These are phyloP conservation scores for Euura saliciscinereae DNA, from an alignment of 1,140 invertebrate species.

Conservation along the genomic window DNA sequence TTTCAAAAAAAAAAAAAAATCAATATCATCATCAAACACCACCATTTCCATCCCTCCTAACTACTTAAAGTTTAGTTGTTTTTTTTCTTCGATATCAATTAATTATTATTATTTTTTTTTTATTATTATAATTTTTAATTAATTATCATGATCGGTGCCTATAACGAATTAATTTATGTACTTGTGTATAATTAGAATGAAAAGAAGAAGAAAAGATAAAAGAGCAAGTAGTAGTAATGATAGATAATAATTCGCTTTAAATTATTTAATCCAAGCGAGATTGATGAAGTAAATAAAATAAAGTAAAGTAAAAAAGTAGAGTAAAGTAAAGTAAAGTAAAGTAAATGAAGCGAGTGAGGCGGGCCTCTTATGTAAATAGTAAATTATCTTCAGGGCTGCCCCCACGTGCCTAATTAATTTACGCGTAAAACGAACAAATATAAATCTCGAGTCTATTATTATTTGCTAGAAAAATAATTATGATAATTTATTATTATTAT, in stretches of 20 bases:
- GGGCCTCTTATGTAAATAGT: constrained; percentile 5
- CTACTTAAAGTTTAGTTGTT: no score
- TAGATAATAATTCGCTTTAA: not conserved
- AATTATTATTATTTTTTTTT: not conserved
- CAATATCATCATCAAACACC: no score
- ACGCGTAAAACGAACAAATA: not conserved
- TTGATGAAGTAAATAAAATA: no score
- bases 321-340: no score
- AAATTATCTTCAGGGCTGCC: constrained; percentile 5
- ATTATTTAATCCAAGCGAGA: no score
- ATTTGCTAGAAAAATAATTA: not conserved
- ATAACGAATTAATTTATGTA: not conserved
- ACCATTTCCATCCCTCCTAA: no score
- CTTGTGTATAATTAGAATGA: not conserved
- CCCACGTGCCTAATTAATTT: constrained; percentile 1
- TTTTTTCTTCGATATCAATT: not conserved
- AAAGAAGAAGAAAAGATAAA: no score
- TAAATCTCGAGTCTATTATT: constrained; percentile 1
- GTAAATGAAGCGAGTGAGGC: constrained; percentile 1
- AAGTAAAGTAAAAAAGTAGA: no score
- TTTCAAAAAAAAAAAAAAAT: no score
- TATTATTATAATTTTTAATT: constrained; percentile 2
- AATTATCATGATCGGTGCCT: not conserved
- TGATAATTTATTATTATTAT: not conserved
- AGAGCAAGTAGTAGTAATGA: not conserved